phyloP scores from a whole-genome alignment of 2,888 invertebrate genomes.

The Cynaeus angustus region DNA sequence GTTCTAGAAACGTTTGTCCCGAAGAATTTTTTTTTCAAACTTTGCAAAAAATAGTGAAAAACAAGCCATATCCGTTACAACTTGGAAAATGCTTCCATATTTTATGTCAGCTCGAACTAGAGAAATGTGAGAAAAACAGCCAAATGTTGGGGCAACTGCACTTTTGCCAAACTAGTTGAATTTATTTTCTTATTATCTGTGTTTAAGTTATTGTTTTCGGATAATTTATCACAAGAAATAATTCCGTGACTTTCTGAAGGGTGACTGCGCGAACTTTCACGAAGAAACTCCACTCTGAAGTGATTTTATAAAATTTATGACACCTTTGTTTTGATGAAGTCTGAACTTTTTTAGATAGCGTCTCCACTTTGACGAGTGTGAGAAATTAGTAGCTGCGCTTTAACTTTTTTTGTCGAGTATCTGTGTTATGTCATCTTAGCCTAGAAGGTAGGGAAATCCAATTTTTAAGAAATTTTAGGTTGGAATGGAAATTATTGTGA shows the following conservation, averaged over 20 bases:
- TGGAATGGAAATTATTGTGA: too few species aligned
- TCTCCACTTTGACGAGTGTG: not conserved
- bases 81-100: not conserved
- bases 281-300: not conserved
- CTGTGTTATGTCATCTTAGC: too few species aligned
- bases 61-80: not conserved
- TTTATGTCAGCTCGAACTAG: not conserved
- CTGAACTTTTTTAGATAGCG: not conserved
- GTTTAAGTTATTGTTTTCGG: not conserved
- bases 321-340: conserved; percentile 1
- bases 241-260: conserved; percentile 2
- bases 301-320: conserved; percentile 2
- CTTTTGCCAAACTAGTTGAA: not conserved
- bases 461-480: too few species aligned
- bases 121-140: not conserved
- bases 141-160: not conserved
- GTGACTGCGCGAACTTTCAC: not conserved
- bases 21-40: too few species aligned
- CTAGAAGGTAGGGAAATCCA: too few species aligned
- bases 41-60: too few species aligned
- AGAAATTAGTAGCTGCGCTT: too few species aligned
- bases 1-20: too few species aligned
- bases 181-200: conserved; percentile 10
- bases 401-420: too few species aligned
- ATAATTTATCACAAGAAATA: not conserved